Evolutionary conservation across 1,140 invertebrate genomes (phyloP), one percentile per base, ranked within the genome.

Genomic region (Caenorhabditis latens): DNA sequence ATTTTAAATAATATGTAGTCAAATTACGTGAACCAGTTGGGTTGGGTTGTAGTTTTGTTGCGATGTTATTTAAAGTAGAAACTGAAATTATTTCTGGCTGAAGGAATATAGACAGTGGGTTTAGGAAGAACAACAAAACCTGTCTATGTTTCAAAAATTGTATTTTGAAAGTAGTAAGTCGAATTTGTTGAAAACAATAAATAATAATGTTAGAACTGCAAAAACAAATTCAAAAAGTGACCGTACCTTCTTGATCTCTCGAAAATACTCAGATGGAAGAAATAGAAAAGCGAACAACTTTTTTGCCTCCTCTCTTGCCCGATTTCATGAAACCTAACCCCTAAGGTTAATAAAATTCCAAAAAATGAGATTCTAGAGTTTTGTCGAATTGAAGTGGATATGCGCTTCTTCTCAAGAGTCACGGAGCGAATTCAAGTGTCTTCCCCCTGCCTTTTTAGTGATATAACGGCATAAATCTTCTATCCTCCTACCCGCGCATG

Each of bases 341-440:
- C 43, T 48, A 79, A 79, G 71, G 71, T 79, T 79, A 79, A 79
- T 79, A 79, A 79, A 79, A 79, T 79, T 16, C 71, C 71, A 79
- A 79, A 79, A 79, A 79, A 79, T 79, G 71, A 79, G 71, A 79
- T 50, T 79, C 63, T 67, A 67, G 40, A 67, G 63, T 75, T 75
- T 75, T 79, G 71, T 50, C 71, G 71, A 50, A 79, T 79, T 79
- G 6, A 79, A 79, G 71, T 79, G 71, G n/a, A 50, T 79, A 50
- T 79, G 71, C 71, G 71, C 71, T 79, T 79, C 67, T 32, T 46
- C 71, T 79, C 71, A 79, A 79, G 71, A 53, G 71, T 48, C 46
- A 79, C 43, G n/a, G 43, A 48, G 71, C 71, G 16, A 79, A 79
- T 79, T 79, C 71, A 79, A 79, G 71, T 79, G 71, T 48, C 43